A percentile compares a stretch with the other conserved stretches of the same genome.
phyloP scores from a whole-genome alignment of 2,888 invertebrate genomes.

The Tromatobia lineatoria region DNA sequence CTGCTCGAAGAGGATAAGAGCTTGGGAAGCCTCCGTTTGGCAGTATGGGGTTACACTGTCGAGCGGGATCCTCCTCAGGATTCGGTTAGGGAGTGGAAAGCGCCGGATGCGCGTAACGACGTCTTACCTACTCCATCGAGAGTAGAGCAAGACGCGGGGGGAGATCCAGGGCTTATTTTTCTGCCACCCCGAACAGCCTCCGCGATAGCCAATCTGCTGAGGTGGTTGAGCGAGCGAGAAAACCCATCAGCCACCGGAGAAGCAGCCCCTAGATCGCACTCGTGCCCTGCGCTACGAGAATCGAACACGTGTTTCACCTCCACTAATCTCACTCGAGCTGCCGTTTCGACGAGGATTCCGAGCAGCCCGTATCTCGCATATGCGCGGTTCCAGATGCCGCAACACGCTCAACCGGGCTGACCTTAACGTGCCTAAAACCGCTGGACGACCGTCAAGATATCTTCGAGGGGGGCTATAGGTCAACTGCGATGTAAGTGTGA shows the following conservation, averaged over 20 bases:
- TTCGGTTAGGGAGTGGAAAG: slow-evolving; percentile 70
- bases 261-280: slow-evolving; percentile 66
- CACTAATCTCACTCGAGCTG: slow-evolving; percentile 81
- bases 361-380: slow-evolving; percentile 56
- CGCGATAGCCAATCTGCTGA: slow-evolving; percentile 59
- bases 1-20: slow-evolving; percentile 58
- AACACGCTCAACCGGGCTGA: slow-evolving; percentile 77
- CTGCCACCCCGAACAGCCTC: slow-evolving; percentile 75
- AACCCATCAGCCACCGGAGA: slow-evolving; percentile 50
- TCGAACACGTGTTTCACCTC: slow-evolving; percentile 85
- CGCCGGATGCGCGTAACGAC: slow-evolving; percentile 84
- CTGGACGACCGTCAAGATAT: slow-evolving; percentile 55
- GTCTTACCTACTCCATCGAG: slow-evolving; percentile 84
- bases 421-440: slow-evolving; percentile 75
- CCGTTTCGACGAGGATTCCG: slow-evolving; percentile 63
- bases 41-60: slow-evolving; percentile 58
- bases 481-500: slow-evolving; percentile 53
- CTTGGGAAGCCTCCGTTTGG: slow-evolving; percentile 39
- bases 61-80: slow-evolving; percentile 55
- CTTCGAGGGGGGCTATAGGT: slow-evolving; percentile 51
- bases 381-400: slow-evolving; percentile 82
- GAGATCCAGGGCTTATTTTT: slow-evolving; percentile 80
- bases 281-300: slow-evolving; percentile 73
- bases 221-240: slow-evolving; percentile 53
- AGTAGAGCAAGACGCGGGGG: slow-evolving; percentile 59